A percentile compares a stretch with the other conserved stretches of the same genome.
These are phyloP conservation scores for Laupala kohalensis DNA, from an alignment of 1,140 invertebrate genomes.

Conservation along the genomic window DNA sequence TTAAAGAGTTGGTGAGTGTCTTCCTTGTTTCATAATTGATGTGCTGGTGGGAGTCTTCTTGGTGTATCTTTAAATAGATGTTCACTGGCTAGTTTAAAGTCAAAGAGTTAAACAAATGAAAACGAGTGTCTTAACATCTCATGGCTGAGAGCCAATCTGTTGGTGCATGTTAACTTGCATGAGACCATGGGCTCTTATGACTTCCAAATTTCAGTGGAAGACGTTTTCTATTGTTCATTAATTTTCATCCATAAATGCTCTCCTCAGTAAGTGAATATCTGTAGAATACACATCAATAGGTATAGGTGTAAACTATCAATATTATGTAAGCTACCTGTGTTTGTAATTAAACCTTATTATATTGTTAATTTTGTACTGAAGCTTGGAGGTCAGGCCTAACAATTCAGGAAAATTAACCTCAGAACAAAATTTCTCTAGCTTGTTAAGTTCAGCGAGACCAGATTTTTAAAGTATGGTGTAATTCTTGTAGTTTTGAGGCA, in stretches of 20 bases:
- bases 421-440: not conserved
- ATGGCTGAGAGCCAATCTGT: not conserved
- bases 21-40: not conserved
- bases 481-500: not conserved
- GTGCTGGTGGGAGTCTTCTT: not conserved
- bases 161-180: not conserved
- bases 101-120: not conserved
- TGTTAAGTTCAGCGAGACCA: not conserved
- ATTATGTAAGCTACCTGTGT: too few species aligned
- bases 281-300: too few species aligned
- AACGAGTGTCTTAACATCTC: not conserved
- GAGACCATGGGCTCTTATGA: not conserved
- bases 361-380: not conserved
- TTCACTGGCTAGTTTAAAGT: constrained; percentile 7
- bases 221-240: too few species aligned
- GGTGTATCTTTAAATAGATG: not conserved
- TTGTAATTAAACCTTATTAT: too few species aligned
- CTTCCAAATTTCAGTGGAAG: not conserved
- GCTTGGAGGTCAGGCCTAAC: not conserved
- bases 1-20: too few species aligned
- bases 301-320: too few species aligned
- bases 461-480: not conserved
- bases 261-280: too few species aligned
- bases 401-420: not conserved
- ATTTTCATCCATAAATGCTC: too few species aligned